Percentiles rank a stretch among this genome's conserved stretches.
These are phyloP conservation scores for Dysmachus trigonus DNA, from an alignment of 2,888 invertebrate species.

Conservation along the genomic window DNA sequence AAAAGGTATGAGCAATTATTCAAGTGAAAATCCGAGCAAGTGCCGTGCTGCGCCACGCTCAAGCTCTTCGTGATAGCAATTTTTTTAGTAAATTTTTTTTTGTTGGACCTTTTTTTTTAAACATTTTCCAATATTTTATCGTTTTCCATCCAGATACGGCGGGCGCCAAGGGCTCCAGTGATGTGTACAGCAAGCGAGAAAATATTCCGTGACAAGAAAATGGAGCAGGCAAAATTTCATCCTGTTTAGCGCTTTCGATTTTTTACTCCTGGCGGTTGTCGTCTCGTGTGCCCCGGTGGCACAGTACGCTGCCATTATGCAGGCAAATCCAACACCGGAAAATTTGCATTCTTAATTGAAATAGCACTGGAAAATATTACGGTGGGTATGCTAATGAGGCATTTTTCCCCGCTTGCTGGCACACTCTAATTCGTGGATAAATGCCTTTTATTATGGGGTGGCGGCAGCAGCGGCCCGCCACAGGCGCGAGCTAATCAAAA, in stretches of 20 bases:
- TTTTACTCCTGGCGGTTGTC: background rate
- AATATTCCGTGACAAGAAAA: conserved; percentile 34
- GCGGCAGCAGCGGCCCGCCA: background rate
- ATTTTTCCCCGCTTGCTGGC: background rate
- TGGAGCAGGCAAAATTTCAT: conserved; percentile 21
- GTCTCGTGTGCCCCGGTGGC: background rate
- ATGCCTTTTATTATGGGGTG: background rate
- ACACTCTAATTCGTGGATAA: background rate
- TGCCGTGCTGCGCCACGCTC: background rate
- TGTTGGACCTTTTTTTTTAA: background rate
- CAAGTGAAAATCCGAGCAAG: conserved; percentile 10
- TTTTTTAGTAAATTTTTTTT: background rate
- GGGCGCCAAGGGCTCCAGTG: background rate
- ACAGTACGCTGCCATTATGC: conserved; percentile 8
- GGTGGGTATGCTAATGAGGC: conserved; percentile 23
- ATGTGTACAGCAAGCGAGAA: background rate
- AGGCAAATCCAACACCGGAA: conserved; percentile 26
- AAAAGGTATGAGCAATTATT: background rate
- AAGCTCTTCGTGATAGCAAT: background rate
- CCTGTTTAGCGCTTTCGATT: conserved; percentile 5
- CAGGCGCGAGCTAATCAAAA: background rate
- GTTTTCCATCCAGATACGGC: background rate
- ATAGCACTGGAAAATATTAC: conserved; percentile 34
- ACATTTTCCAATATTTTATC: conserved; percentile 2
- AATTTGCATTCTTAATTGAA: conserved; percentile 39